Conservation (phyloP, 2,113 vertebrate genomes). For the Odontophorus gujanensis region DNA sequence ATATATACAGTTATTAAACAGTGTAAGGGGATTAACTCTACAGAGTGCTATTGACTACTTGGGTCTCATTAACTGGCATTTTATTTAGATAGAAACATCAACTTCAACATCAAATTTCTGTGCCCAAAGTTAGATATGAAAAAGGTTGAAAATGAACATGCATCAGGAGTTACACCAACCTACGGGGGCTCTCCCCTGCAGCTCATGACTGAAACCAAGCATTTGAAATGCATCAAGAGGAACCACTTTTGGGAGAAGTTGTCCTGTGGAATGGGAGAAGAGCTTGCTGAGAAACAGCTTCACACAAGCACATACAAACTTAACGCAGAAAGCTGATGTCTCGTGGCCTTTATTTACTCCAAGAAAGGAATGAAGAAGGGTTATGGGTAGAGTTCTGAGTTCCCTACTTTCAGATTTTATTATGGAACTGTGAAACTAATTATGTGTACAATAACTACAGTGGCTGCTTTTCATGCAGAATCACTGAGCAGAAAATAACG, state of each 20-base stretch:
- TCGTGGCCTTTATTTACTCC: neutral
- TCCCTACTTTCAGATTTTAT: constrained; percentile 40
- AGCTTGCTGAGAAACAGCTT: constrained; percentile 24
- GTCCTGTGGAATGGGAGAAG: neutral
- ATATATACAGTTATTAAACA: constrained; percentile 69
- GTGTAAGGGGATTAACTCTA: constrained; percentile 68
- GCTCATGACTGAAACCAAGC: neutral
- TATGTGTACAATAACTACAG: neutral
- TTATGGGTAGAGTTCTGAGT: neutral
- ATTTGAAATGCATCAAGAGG: constrained; percentile 18
- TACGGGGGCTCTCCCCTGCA: constrained; percentile 20
- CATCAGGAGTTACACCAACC: neutral
- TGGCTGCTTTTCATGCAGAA: constrained; percentile 35
- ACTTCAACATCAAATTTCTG: constrained; percentile 48
- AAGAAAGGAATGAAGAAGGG: neutral
- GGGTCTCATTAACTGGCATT: constrained; percentile 62
- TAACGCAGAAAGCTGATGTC: neutral
- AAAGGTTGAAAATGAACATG: constrained; percentile 44
- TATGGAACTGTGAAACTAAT: constrained; percentile 39
- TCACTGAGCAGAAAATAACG: constrained; percentile 34
- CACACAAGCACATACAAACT: neutral
- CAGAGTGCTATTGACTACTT: constrained; percentile 61
- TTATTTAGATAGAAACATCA: constrained; percentile 71
- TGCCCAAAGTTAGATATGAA: constrained; percentile 61
- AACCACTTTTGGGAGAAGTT: neutral